A percentile compares a stretch with the other conserved stretches of the same genome.
These are phyloP conservation scores for Periplaneta americana DNA, from an alignment of 1,140 invertebrate species.

Conservation along the genomic window DNA sequence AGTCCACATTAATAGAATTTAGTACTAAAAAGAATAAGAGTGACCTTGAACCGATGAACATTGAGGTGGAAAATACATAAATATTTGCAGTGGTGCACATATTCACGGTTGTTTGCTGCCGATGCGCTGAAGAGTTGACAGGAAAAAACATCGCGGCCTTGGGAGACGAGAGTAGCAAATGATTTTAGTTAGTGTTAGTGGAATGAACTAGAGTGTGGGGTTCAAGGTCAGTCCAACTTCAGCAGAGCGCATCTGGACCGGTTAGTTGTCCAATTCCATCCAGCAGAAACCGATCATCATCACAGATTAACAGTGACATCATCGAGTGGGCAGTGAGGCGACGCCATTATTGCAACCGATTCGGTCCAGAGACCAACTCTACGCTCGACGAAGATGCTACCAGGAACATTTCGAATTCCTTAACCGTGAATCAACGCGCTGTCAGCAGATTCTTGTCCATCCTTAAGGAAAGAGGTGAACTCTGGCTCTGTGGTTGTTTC, in stretches of 20 bases:
- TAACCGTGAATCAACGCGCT: background rate
- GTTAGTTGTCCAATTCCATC: background rate
- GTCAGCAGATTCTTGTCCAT: background rate
- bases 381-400: background rate
- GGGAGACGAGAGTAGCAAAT: background rate
- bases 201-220: background rate
- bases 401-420: background rate
- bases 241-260: background rate
- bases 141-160: no score
- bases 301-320: background rate
- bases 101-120: no score
- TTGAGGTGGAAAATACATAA: no score
- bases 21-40: no score
- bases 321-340: background rate
- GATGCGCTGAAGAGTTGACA: no score
- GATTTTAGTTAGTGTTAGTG: background rate
- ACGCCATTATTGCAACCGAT: background rate
- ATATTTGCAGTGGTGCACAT: no score
- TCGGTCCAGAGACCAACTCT: background rate
- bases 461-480: background rate
- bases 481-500: background rate
- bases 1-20: no score
- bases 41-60: no score
- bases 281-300: background rate
- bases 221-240: background rate